Conservation (phyloP, 2,113 vertebrate species). For the Oncorhynchus masou region DNA sequence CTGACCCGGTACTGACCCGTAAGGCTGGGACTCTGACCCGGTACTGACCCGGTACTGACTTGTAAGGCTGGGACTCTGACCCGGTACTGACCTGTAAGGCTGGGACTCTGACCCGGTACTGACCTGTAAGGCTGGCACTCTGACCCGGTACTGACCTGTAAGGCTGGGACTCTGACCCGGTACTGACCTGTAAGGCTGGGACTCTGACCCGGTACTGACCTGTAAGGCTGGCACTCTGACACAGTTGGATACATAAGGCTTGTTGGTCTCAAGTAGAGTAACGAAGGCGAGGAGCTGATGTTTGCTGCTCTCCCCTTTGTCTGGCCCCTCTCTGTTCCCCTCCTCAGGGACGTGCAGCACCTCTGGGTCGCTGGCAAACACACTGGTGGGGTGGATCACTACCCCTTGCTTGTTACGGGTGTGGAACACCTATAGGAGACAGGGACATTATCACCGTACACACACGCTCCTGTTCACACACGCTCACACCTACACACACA, state of each 20-base stretch:
- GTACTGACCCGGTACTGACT: background rate
- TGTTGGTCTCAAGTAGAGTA: conserved; percentile 91
- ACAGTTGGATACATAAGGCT: conserved; percentile 87
- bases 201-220: conserved; percentile 74
- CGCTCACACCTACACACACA: no score
- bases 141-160: conserved; percentile 74
- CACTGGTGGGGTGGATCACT: conserved; percentile 85
- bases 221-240: background rate
- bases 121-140: background rate
- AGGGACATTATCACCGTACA: background rate
- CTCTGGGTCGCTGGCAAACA: conserved; percentile 82
- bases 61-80: no score
- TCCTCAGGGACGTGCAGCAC: conserved; percentile 72
- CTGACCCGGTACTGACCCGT: no score
- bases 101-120: no score
- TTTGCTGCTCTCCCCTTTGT: conserved; percentile 67
- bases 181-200: conserved; percentile 45
- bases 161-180: conserved; percentile 37
- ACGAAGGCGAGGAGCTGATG: conserved; percentile 90
- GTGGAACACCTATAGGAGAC: conserved; percentile 81
- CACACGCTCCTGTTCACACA: background rate
- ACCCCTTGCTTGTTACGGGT: conserved; percentile 85
- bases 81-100: no score
- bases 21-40: background rate
- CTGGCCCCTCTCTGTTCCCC: conserved; percentile 58